A percentile compares a stretch with the other conserved stretches of the same genome.
phyloP scores from a whole-genome alignment of 2,888 invertebrate genomes.

The Seira ritae region DNA sequence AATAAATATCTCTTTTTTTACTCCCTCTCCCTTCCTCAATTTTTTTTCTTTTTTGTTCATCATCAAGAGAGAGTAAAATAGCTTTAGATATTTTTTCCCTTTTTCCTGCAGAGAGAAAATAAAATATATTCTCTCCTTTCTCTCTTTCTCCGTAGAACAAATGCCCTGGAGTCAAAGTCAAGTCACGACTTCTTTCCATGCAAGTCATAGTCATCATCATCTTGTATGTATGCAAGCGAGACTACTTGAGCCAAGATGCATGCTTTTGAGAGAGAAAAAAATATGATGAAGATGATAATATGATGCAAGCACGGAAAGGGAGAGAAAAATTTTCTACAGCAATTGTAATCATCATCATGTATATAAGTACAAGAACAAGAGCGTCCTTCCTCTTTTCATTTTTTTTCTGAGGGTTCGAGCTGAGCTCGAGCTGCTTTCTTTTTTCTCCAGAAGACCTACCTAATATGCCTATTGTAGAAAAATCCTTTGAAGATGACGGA shows the following conservation, averaged over 20 bases:
- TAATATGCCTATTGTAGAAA: too few relatives aligned
- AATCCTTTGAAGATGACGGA: too few relatives aligned
- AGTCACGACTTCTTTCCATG: slow-evolving; percentile 56
- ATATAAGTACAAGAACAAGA: too few relatives aligned
- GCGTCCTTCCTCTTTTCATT: too few relatives aligned
- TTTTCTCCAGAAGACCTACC: too few relatives aligned
- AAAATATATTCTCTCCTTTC: slow-evolving; percentile 26
- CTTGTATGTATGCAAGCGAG: slow-evolving; percentile 39
- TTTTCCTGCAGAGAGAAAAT: slow-evolving; percentile 17
- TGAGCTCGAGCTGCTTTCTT: too few relatives aligned
- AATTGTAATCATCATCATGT: slow-evolving; percentile 21
- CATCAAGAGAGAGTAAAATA: too few relatives aligned
- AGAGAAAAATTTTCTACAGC: slow-evolving; percentile 5
- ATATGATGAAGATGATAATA: background rate
- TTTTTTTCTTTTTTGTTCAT: slow-evolving; percentile 38
- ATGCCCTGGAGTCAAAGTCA: slow-evolving; percentile 61
- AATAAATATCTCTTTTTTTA: background rate
- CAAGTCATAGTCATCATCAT: slow-evolving; percentile 46
- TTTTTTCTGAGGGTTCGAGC: too few relatives aligned
- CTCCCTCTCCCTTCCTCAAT: slow-evolving; percentile 17
- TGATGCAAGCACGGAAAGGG: slow-evolving; percentile 15
- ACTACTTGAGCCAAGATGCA: too few relatives aligned
- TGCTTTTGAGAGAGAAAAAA: background rate
- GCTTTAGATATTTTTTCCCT: too few relatives aligned
- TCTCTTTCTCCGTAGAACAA: slow-evolving; percentile 18